phyloP scores from a whole-genome alignment of 2,113 vertebrate species.

The Apodemus sylvaticus region DNA sequence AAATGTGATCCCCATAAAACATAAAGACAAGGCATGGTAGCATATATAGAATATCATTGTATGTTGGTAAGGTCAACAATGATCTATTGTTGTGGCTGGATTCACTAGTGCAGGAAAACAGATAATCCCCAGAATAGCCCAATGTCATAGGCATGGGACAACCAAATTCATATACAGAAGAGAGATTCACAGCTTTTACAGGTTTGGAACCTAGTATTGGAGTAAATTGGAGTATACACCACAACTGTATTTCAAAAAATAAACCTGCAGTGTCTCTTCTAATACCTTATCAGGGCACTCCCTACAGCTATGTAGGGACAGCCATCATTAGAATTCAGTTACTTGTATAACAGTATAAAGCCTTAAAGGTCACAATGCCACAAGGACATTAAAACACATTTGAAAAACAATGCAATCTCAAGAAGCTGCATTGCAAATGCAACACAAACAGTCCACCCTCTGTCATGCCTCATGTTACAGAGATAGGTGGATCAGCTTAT shows the following conservation, averaged over 20 bases:
- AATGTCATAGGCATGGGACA: neutral
- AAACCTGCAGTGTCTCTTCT: neutral
- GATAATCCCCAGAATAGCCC: too few relatives aligned
- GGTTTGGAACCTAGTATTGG: neutral
- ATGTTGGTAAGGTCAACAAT: neutral
- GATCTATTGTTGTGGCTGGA: rapidly evolving
- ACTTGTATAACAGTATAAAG: too few relatives aligned
- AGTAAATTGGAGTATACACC: neutral
- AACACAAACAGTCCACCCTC: rapidly evolving
- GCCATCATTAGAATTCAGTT: neutral
- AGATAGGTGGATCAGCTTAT: too few relatives aligned
- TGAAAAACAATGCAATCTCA: neutral
- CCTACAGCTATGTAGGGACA: neutral
- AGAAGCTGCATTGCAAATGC: neutral
- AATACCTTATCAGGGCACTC: neutral
- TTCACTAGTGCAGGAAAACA: neutral
- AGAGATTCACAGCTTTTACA: neutral
- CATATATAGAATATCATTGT: neutral
- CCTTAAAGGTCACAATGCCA: neutral
- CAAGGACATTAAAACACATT: neutral
- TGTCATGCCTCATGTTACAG: rapidly evolving
- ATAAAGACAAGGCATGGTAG: rapidly evolving
- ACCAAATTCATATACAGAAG: neutral
- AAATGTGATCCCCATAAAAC: rapidly evolving
- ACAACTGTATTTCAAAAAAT: neutral